Base-by-base conservation (phyloP, 2,888 invertebrate species). In the Lycophotia porphyrea region DNA sequence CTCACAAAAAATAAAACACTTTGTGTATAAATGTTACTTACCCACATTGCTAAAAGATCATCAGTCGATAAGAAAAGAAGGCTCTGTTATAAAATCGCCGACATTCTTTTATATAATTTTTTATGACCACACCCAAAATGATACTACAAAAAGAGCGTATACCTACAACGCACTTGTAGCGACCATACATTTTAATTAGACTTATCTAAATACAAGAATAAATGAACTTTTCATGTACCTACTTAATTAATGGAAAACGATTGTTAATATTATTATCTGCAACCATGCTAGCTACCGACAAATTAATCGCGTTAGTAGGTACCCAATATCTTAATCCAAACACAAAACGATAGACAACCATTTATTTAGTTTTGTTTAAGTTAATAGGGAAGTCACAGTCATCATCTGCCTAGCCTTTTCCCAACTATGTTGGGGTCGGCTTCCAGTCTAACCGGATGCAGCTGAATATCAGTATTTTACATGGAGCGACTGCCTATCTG, bases 21-120 rank as follows among this genome's bases (percentile, higher is more conserved):
- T 83, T 80, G 66, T 86, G 86, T 88, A 81, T 89, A 84, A 67
- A 67, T 88, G 84, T 88, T 86, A 89, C 80, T 87, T 86, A 89
- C 83, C 84, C 80, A 78, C 85, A 84, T 88, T 88, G 82, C 87
- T 82, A 87, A 87, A 87, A 87, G 90, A 92, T 92, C 88, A 87
- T 87, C 82, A 85, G 76, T 76, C 80, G 92, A 92, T 92, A 89
- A 88, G 78, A 76, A 84, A 88, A 81, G 76, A 78, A 84, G 74
- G 76, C 80, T 86, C 86, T 89, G 87, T 91, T 89, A 90, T 91
- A 90, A 90, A 80, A 90, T 90, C 82, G 88, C 89, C 87, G 89
- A 89, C 90, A 88, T 79, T 84, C 86, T 88, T 90, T 87, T 88
- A 88, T 87, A 83, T 82, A 73, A 82, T 81, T 85, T 88, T 87